Conservation (phyloP, 1,140 invertebrate genomes). For the Ceratosolen solmsi region DNA sequence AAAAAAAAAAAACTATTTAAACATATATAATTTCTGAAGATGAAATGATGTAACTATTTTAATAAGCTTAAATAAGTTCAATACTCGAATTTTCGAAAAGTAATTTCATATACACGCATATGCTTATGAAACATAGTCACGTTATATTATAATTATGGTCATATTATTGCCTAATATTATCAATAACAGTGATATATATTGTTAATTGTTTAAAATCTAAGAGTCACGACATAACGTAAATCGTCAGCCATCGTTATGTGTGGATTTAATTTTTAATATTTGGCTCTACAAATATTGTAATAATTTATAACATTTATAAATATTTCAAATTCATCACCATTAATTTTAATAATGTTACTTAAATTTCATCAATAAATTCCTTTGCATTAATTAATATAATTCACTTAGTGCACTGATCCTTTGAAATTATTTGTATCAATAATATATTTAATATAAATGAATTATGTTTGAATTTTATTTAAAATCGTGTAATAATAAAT, state of each 20-base stretch:
- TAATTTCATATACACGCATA: not conserved
- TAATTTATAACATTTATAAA: conserved; percentile 2
- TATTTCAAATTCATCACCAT: not conserved
- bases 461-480: not conserved
- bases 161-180: not conserved
- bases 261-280: not conserved
- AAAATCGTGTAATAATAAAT: not conserved
- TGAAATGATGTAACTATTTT: not conserved
- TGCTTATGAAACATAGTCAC: not conserved
- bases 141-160: not conserved
- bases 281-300: not conserved
- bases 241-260: not conserved
- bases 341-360: not conserved
- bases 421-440: not conserved
- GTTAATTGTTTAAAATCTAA: not conserved
- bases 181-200: not conserved
- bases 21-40: not conserved
- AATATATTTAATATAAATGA: not conserved
- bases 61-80: conserved; percentile 26
- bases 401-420: not conserved
- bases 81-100: not conserved
- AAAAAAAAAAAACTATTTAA: not conserved
- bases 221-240: not conserved
- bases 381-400: not conserved
- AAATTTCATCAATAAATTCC: not conserved